Evolutionary conservation across 1,140 invertebrate genomes (phyloP).

Genomic region (Cylas formicarius): DNA sequence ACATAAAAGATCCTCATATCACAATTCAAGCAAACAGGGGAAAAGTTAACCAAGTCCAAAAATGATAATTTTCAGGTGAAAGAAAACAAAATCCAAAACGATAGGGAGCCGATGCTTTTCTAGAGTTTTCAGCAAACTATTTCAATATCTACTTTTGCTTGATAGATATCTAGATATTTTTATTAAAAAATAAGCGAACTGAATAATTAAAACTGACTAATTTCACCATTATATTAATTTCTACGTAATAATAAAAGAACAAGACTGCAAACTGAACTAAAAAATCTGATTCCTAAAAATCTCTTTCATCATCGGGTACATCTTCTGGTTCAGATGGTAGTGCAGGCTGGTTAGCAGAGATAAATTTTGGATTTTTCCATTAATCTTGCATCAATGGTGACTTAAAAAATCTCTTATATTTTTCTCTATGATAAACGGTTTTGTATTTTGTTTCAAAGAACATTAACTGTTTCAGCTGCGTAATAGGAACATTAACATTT

Average conservation of each 20-base stretch:
- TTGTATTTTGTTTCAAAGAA: conserved; percentile 2
- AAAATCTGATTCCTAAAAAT: conserved; percentile 7
- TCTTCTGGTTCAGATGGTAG: conserved; percentile 1
- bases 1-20: too few species aligned
- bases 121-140: neutral
- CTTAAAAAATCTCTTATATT: conserved; percentile 2
- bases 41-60: neutral
- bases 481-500: conserved; percentile 3
- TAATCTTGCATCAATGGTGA: conserved; percentile 2
- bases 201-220: neutral
- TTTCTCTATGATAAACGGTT: conserved; percentile 1
- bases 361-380: conserved; percentile 5
- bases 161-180: too few species aligned
- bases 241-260: conserved; percentile 4
- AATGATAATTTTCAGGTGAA: conserved; percentile 3
- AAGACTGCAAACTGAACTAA: conserved; percentile 3
- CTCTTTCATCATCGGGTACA: conserved; percentile 7
- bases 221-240: neutral
- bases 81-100: conserved; percentile 1
- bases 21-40: conserved; percentile 2
- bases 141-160: too few species aligned
- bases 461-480: conserved; percentile 2
- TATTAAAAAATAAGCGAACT: neutral
- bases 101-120: neutral
- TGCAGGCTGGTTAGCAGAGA: neutral